Evolutionary conservation across 2,113 vertebrate genomes (phyloP), one percentile per base, ranked within the genome.

Genomic region (Solea solea): DNA sequence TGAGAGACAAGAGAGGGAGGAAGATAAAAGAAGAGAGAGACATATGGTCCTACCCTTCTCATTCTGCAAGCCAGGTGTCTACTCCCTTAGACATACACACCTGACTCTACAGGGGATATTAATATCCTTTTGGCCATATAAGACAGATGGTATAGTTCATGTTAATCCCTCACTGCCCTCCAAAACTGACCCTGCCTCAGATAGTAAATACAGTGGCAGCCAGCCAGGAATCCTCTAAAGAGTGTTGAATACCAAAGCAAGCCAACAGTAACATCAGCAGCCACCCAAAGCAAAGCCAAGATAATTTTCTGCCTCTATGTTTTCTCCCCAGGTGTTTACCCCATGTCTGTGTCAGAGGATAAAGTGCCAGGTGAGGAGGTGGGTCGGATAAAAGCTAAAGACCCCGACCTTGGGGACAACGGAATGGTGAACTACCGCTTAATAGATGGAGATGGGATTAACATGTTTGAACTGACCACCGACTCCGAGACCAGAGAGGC

Each of bases 401-500:
- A 99, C 88, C 95, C 94, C 0, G 97, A 99, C 87, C 93, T 97
- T 15, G 96, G 94, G 50, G 97, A 99, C 86, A 99, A 99, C 8
- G 97, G 96, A 10, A 86, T 97, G 85, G 96, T 98, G 63, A 93
- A 95, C 27, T 99, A 99, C 86, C 95, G 92, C 52, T 89, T 98
- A 50, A 89, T 97, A 1, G 97, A 99, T 7, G 97, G 96, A 28
- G 97, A 99, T 0, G 97, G 97, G 1, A 85, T 96, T 60, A 90
- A 92, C 59, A 55, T 94, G 84, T 98, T 99, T 70, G 97, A 98
- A 74, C 94, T 99, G 77, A 93, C 91, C 56, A 97, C 96, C 0
- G 96, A 99, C 88, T 98, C 97, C 0, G 95, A 97, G 89, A 98
- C 96, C 67, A 95, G 96, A 74, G 97, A 99, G 88, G 97, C 96